phyloP scores from a whole-genome alignment of 2,797 vertebrate species.

The Anomalospiza imberbis region DNA sequence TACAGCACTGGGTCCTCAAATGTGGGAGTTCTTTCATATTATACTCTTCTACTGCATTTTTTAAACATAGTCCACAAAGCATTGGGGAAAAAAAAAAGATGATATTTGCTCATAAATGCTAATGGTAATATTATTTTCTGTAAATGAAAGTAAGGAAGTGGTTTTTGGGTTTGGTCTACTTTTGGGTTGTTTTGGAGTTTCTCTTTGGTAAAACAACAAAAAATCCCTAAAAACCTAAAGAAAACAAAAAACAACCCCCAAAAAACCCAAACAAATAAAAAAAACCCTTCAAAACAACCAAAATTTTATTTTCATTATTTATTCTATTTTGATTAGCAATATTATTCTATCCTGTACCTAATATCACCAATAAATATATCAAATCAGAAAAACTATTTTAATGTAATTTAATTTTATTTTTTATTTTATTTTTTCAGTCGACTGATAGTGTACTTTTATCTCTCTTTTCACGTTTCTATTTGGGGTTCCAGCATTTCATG shows the following conservation, averaged over 20 bases:
- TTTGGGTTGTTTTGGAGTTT: not conserved
- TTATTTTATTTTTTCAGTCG: not conserved
- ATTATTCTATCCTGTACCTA: not conserved
- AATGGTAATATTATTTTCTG: not conserved
- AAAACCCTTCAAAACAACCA: not conserved
- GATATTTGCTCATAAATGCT: not conserved
- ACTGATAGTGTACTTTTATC: not conserved
- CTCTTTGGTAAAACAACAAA: not conserved
- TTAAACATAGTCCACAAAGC: not conserved
- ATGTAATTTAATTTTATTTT: not conserved
- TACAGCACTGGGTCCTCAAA: not conserved
- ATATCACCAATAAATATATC: not conserved
- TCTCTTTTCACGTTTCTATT: not conserved
- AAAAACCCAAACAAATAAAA: not conserved
- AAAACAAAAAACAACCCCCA: too few relatives aligned
- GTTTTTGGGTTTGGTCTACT: fast-evolving
- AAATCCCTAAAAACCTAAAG: fast-evolving
- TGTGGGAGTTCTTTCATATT: not conserved
- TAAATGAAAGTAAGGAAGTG: not conserved
- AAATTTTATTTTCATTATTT: not conserved
- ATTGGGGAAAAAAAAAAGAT: not conserved
- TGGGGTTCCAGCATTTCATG: not conserved
- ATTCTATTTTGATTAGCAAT: not conserved
- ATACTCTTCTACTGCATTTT: not conserved
- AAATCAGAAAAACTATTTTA: not conserved